Base-by-base conservation (phyloP, 1,140 invertebrate genomes). In the Coptotermes formosanus region DNA sequence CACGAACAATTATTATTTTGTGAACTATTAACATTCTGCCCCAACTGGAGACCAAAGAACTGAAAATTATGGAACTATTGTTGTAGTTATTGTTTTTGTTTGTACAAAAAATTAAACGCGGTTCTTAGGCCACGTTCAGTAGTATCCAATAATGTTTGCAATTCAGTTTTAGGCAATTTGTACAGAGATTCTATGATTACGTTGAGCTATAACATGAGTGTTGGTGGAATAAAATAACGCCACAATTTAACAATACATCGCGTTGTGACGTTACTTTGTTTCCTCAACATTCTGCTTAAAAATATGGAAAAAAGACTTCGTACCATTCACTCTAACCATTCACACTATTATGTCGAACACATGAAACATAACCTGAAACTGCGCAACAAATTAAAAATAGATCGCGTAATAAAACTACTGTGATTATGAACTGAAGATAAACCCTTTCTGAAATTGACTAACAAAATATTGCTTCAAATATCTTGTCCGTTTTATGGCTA, bases 111-210 rank as follows among this genome's bases (percentile, higher is more conserved):
- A 64, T 21, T n/a, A 21, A 64, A 64, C 59, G 59, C 21, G 59
- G 25, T 19, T n/a, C 7, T n/a, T 48, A 30, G 19, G 48, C 44
- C 83, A 48, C 83, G 45, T 48, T 43, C 14, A 16, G 83, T 83
- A 43, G 30, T 83, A 52, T 48, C 83, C 83, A 84, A 52, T 84
- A 84, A 19, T n/a, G n/a, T 30, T 84, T 84, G 52, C 32, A 84
- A 9, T 82, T 84, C 21, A 83, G 43, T 83, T 84, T 52, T 84
- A 84, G 83, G 83, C 83, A 84, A 84, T 84, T 84, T 84, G 83
- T 84, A 84, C 83, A 83, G 83, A 83, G 83, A 84, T 84, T 59
- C 83, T 75, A 75, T 30, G 25, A 75, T 75, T 75, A 84, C 45
- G 52, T 84, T 84, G 44, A 84, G 45, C 83, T 84, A 84, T 84